Base-by-base conservation (phyloP, 2,797 vertebrate genomes). In the Pipistrellus pipistrellus region DNA sequence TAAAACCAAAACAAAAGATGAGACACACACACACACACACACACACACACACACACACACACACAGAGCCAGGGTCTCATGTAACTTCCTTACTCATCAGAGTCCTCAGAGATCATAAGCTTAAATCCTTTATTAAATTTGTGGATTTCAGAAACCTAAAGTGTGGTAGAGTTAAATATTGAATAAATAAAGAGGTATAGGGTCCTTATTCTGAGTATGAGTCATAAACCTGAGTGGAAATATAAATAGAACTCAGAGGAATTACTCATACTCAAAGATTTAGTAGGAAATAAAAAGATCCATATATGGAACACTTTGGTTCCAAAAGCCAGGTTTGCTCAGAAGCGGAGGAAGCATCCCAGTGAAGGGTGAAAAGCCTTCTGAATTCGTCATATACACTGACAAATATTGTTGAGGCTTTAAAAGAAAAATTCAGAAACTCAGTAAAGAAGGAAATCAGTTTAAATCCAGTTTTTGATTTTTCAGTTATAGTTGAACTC, bases 401-500 rank as follows among this genome's bases (percentile, higher is more conserved):
- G 53, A 77, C 2, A 76, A 10, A 57, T 66, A 18, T 77, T 92
- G 57, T 78, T 41, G 12, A 2, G 15, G 6, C 23, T 88, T 88
- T 80, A 20, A 80, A 80, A 92, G 77, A 92, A 90, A 88, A 88
- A 73, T 69, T 92, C 86, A 84, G 68, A 81, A 76, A 86, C 6
- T 84, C n/a, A 59, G 3, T 71, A 25, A 92, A 32, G 71, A 77
- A 72, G 57, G 5, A 92, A 91, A 92, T 92, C 20, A 92, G 38
- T 68, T 92, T 93, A 77, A 92, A 92, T 91, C 21, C 27, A 77
- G 25, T 53, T 64, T 95, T 86, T 78, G 14, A 77, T 84, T n/a
- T 38, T 84, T 46, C 38, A 53, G 23, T 93, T 59, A 59, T 23
- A 80, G 27, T 69, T 55, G 8, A 83, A 90, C 11, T 89, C 41